phyloP scores from a whole-genome alignment of 1,140 invertebrate species.

The Condylostylus longicornis region DNA sequence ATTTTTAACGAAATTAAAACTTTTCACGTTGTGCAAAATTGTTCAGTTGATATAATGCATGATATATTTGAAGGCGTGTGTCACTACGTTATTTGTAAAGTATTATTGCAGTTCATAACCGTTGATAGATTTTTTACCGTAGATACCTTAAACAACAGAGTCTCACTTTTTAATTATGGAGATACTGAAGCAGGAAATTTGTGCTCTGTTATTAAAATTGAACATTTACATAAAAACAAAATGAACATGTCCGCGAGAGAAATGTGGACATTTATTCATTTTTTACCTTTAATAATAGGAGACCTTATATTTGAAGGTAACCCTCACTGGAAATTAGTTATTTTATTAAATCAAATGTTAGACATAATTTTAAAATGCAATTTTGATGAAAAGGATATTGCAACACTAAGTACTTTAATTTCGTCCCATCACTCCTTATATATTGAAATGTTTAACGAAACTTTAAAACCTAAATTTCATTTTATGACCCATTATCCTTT shows the following conservation, averaged over 20 bases:
- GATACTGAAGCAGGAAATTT: background rate
- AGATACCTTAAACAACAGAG: slow-evolving; percentile 12
- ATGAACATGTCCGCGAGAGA: slow-evolving; percentile 17
- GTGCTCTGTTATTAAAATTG: background rate
- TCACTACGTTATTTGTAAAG: slow-evolving; percentile 15
- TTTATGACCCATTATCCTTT: too few species aligned
- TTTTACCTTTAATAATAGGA: slow-evolving; percentile 15
- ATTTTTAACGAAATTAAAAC: slow-evolving; percentile 8
- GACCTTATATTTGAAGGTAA: slow-evolving; percentile 12
- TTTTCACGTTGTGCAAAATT: slow-evolving; percentile 19
- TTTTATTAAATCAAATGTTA: too few species aligned
- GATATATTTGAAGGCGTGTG: slow-evolving; percentile 20
- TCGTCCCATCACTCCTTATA: too few species aligned
- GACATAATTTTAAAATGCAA: too few species aligned
- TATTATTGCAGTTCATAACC: slow-evolving; percentile 13
- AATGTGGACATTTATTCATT: slow-evolving; percentile 16
- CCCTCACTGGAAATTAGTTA: too few species aligned
- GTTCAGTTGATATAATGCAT: slow-evolving; percentile 20
- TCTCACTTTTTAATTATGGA: slow-evolving; percentile 1
- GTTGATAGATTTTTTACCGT: slow-evolving; percentile 15
- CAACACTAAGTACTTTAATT: too few species aligned
- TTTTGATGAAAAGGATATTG: too few species aligned
- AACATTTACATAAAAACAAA: background rate
- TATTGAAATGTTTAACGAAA: too few species aligned
- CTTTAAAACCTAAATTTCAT: too few species aligned